A percentile compares a stretch with the other conserved stretches of the same genome.
Conservation (phyloP, 2,113 vertebrate species). For the Irena cyanogastra region DNA sequence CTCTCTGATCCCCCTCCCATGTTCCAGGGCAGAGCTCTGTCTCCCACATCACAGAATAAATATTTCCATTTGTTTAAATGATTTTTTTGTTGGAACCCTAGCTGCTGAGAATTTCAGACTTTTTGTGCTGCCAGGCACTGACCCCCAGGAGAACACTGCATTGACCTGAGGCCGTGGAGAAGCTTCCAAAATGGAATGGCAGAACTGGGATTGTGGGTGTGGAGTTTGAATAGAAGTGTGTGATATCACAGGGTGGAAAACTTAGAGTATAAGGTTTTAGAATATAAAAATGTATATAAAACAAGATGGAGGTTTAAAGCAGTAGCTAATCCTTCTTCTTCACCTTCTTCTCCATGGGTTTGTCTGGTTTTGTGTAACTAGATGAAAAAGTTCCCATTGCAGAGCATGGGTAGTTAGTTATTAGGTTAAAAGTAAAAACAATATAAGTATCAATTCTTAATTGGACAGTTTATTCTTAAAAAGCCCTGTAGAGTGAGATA, state of each 20-base stretch:
- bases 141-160: not conserved
- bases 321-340: not conserved
- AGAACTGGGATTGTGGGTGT: not conserved
- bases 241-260: not conserved
- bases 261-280: not conserved
- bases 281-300: not conserved
- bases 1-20: accelerated
- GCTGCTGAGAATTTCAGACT: not conserved
- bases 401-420: not conserved
- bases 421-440: not conserved
- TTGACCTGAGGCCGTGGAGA: not conserved
- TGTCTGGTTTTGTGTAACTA: not conserved
- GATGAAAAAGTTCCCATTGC: not conserved
- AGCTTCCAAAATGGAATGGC: not conserved
- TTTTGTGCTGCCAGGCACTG: not conserved
- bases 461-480: not conserved
- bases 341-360: not conserved
- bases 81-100: not conserved
- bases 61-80: not conserved
- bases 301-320: not conserved
- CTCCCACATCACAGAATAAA: not conserved
- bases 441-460: not conserved
- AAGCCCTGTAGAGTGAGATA: not conserved
- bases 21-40: not conserved
- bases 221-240: not conserved